Evolutionary conservation across 2,888 invertebrate species (phyloP).

Genomic region (Raillietiella orientalis): DNA sequence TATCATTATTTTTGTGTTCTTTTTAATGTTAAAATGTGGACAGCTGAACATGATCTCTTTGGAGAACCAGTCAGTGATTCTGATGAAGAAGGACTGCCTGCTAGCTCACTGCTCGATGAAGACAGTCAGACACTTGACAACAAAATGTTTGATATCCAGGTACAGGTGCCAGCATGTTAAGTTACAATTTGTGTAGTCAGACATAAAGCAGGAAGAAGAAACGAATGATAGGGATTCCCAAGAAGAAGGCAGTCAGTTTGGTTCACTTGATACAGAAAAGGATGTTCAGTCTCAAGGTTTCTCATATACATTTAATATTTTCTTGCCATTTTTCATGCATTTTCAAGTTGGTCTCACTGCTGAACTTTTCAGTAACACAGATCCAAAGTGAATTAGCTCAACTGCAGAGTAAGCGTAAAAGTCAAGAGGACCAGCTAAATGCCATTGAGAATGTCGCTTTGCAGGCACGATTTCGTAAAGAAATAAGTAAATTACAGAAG

Average conservation of each 20-base stretch:
- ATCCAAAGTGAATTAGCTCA: slow-evolving; percentile 37
- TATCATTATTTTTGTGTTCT: background rate
- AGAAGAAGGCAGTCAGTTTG: slow-evolving; percentile 32
- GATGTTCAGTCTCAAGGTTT: background rate
- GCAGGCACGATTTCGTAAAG: slow-evolving; percentile 45
- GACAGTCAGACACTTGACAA: slow-evolving; percentile 22
- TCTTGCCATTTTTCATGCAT: background rate
- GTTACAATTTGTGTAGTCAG: too few relatives aligned
- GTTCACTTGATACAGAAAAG: too few relatives aligned
- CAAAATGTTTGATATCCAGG: too few relatives aligned
- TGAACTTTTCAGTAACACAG: too few relatives aligned
- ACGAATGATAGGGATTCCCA: slow-evolving; percentile 27
- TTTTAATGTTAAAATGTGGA: slow-evolving; percentile 10
- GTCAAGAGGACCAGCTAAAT: slow-evolving; percentile 48
- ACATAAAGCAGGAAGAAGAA: slow-evolving; percentile 38
- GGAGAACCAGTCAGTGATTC: slow-evolving; percentile 75
- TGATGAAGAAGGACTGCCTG: slow-evolving; percentile 27
- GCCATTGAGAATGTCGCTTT: slow-evolving; percentile 54
- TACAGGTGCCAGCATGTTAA: too few relatives aligned
- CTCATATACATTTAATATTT: background rate
- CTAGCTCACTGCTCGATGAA: too few relatives aligned
- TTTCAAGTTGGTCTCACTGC: slow-evolving; percentile 6
- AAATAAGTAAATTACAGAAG: slow-evolving; percentile 32
- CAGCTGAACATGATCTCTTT: slow-evolving; percentile 52
- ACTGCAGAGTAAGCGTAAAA: slow-evolving; percentile 31